Conservation (phyloP, 2,888 invertebrate species). For the Cephonodes hylas region DNA sequence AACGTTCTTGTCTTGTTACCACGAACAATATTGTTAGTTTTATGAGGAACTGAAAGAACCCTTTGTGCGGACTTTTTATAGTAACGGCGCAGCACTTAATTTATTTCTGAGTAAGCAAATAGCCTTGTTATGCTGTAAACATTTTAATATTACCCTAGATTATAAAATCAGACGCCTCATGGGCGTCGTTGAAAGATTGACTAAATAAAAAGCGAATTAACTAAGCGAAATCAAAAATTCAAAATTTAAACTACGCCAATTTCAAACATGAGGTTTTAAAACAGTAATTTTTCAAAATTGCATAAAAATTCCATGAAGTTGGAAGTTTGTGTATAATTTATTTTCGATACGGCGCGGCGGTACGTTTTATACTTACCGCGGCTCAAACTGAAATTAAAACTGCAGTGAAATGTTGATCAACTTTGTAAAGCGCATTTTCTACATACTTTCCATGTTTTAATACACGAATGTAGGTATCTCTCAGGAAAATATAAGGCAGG, state of each 20-base stretch:
- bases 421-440: not conserved
- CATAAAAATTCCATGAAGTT: not conserved
- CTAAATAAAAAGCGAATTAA: not conserved
- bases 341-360: not conserved
- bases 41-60: constrained; percentile 68
- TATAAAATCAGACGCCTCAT: not conserved
- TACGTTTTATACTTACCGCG: not conserved
- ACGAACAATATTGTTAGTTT: constrained; percentile 78
- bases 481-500: not conserved
- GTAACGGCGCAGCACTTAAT: constrained; percentile 15
- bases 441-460: not conserved
- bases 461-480: not conserved
- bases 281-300: not conserved
- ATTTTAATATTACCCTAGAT: not conserved
- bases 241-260: not conserved
- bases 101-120: constrained; percentile 10
- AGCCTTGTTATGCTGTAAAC: constrained; percentile 2
- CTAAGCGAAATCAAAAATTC: not conserved
- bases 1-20: constrained; percentile 76
- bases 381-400: not conserved
- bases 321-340: not conserved
- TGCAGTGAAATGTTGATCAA: not conserved
- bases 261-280: not conserved
- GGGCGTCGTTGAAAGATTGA: not conserved
- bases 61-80: constrained; percentile 60